These are phyloP conservation scores for Drosophila bocki DNA, from an alignment of 1,140 invertebrate species.

Conservation along the genomic window DNA sequence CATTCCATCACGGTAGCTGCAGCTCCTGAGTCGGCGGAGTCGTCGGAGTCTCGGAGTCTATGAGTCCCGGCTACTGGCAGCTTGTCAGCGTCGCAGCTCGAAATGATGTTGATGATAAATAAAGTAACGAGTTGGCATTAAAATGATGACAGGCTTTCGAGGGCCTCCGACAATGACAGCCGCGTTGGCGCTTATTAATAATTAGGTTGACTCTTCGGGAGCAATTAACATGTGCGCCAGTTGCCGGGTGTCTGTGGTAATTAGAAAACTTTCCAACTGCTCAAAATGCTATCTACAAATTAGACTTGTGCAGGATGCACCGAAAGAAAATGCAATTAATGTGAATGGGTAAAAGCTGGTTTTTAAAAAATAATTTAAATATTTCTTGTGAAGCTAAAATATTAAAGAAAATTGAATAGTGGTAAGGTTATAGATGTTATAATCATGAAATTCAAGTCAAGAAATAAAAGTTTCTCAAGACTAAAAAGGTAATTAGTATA, in stretches of 20 bases:
- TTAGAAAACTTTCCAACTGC: slow-evolving; percentile 69
- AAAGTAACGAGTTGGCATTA: slow-evolving; percentile 83
- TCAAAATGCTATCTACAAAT: slow-evolving; percentile 35
- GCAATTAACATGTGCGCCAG: slow-evolving; percentile 40
- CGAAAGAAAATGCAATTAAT: not conserved
- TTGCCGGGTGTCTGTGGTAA: slow-evolving; percentile 41
- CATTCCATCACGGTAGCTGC: slow-evolving; percentile 25
- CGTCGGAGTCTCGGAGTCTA: slow-evolving; percentile 4
- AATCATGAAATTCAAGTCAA: too few relatives aligned
- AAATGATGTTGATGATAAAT: slow-evolving; percentile 82
- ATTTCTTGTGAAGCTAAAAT: not conserved
- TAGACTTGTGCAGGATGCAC: slow-evolving; percentile 20
- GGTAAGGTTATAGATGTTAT: too few relatives aligned
- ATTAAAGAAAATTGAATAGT: too few relatives aligned
- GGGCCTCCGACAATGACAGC: slow-evolving; percentile 68
- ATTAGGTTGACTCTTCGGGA: slow-evolving; percentile 67
- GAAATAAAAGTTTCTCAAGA: not conserved
- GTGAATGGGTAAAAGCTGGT: too few relatives aligned
- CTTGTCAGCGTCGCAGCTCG: slow-evolving; percentile 71
- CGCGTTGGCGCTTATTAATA: slow-evolving; percentile 79
- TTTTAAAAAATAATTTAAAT: not conserved
- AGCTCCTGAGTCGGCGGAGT: slow-evolving; percentile 38
- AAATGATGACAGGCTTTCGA: slow-evolving; percentile 73
- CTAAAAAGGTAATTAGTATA: not conserved
- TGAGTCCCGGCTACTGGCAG: slow-evolving; percentile 55